These are phyloP conservation scores for Venustaconcha ellipsiformis DNA, from an alignment of 1,140 invertebrate genomes.

Conservation along the genomic window DNA sequence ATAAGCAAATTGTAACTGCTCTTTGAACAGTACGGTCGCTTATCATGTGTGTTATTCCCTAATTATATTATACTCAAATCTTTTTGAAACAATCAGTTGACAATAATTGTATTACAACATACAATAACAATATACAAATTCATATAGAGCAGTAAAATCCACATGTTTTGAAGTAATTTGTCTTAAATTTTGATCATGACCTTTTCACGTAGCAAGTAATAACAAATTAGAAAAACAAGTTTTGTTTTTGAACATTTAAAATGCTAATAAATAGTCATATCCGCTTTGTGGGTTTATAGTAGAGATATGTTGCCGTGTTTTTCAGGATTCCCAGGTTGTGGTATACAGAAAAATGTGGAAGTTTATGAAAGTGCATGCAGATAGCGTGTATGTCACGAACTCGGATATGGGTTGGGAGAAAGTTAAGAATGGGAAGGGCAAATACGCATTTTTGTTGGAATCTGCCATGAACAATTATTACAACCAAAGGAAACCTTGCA, in stretches of 20 bases:
- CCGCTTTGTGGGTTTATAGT: neutral
- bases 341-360: constrained; percentile 56
- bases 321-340: constrained; percentile 85
- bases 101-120: neutral
- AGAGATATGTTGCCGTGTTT: neutral
- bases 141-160: no score
- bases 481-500: constrained; percentile 76
- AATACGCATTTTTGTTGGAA: constrained; percentile 71
- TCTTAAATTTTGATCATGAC: no score
- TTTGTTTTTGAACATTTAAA: no score
- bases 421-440: constrained; percentile 71
- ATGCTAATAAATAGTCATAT: no score
- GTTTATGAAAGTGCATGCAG: constrained; percentile 77
- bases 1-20: neutral
- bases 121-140: no score
- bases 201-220: no score
- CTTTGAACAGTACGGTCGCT: constrained; percentile 69
- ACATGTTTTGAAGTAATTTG: no score
- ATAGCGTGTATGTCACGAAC: constrained; percentile 51
- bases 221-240: no score
- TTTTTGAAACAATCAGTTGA: neutral
- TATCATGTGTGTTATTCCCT: no score
- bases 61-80: no score
- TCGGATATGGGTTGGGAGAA: constrained; percentile 54
- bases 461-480: constrained; percentile 67